Evolutionary conservation across 1,140 invertebrate genomes (phyloP).

Genomic region (Drosophila ananassae): DNA sequence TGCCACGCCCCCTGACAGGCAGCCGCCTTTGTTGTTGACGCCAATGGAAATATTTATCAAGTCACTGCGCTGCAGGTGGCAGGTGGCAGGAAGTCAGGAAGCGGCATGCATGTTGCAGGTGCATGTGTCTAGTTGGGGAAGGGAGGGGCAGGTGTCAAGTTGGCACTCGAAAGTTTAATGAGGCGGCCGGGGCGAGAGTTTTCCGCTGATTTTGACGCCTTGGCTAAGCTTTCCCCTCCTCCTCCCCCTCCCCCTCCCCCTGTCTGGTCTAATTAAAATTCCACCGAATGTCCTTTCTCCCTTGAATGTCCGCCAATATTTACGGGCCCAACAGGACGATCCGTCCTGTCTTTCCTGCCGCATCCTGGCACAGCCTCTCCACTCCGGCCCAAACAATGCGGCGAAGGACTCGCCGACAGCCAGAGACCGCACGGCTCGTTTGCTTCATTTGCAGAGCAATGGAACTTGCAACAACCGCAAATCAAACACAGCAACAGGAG

Average conservation of each 20-base stretch:
- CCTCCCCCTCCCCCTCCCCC: neutral
- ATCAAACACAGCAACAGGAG: constrained; percentile 66
- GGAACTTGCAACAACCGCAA: constrained; percentile 76
- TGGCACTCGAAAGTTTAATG: constrained; percentile 52
- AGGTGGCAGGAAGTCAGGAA: constrained; percentile 10
- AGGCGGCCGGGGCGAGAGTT: constrained; percentile 46
- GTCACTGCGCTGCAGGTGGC: constrained; percentile 51
- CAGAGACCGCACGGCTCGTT: constrained; percentile 79
- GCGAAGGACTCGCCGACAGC: constrained; percentile 39
- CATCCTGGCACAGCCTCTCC: constrained; percentile 3
- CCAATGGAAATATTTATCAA: constrained; percentile 78
- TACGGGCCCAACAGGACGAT: neutral
- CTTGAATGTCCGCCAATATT: constrained; percentile 55
- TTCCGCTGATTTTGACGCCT: constrained; percentile 66
- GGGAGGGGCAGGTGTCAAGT: constrained; percentile 45
- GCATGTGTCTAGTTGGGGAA: neutral
- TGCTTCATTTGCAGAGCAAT: constrained; percentile 80
- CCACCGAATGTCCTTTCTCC: constrained; percentile 44
- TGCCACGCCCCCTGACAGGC: constrained; percentile 3
- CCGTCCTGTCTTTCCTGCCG: neutral
- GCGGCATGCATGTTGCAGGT: constrained; percentile 2
- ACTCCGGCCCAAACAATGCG: constrained; percentile 39
- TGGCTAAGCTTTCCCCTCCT: constrained; percentile 10
- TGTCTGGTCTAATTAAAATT: constrained; percentile 66
- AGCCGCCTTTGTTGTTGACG: constrained; percentile 25